These are phyloP conservation scores for Macaria liturata DNA, from an alignment of 2,888 invertebrate species.

Conservation along the genomic window DNA sequence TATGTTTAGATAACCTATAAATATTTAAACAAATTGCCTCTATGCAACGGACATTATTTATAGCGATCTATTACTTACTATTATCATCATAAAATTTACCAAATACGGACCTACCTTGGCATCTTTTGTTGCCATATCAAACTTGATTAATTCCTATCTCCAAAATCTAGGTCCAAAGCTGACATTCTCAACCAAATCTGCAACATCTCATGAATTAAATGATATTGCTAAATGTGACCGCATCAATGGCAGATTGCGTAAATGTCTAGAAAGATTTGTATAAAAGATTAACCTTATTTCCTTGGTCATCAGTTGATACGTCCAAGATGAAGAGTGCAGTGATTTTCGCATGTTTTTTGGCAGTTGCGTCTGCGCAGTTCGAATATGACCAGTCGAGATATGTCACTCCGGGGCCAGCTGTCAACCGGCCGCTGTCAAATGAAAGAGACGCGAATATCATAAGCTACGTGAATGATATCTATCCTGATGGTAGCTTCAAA, in stretches of 20 bases:
- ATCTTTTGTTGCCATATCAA: too few species aligned
- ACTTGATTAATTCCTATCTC: too few species aligned
- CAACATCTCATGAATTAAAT: neutral
- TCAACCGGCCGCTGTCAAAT: slow-evolving; percentile 29
- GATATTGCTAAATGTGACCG: neutral
- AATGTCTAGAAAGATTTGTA: slow-evolving; percentile 45
- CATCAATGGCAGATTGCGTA: slow-evolving; percentile 60
- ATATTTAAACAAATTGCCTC: too few species aligned
- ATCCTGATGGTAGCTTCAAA: slow-evolving; percentile 75
- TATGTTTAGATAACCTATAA: too few species aligned
- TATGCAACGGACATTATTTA: too few species aligned
- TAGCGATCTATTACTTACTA: too few species aligned
- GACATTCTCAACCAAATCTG: too few species aligned
- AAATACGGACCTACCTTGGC: too few species aligned
- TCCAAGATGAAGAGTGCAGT: slow-evolving; percentile 54
- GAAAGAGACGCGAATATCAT: slow-evolving; percentile 59
- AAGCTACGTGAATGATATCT: slow-evolving; percentile 61
- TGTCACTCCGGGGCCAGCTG: neutral
- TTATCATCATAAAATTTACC: too few species aligned
- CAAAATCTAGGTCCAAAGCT: too few species aligned
- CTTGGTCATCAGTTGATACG: slow-evolving; percentile 42
- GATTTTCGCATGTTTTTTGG: slow-evolving; percentile 55
- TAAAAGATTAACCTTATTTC: slow-evolving; percentile 46
- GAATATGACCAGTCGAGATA: slow-evolving; percentile 9
- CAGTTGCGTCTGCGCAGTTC: slow-evolving; percentile 58